Evolutionary conservation across 1,140 invertebrate genomes (phyloP), one percentile per base, ranked within the genome.

Genomic region (Phocides pigmalion): DNA sequence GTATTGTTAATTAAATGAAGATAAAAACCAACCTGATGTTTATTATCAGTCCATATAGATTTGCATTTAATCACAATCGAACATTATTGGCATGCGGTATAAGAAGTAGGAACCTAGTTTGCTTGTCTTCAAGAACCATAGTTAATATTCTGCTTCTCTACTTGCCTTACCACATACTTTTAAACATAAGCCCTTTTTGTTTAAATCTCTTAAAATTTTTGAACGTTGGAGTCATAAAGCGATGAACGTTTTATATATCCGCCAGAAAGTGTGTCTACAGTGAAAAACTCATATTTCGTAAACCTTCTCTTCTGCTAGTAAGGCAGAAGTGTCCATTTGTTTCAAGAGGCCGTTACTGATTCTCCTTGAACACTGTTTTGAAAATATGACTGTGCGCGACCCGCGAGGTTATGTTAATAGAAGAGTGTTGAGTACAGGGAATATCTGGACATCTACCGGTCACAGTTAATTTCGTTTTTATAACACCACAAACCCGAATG

Each of bases 401-500:
- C 72, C 41, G 63, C 63, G 66, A 74, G 74, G 79, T 82, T 76
- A 80, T 76, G 76, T 84, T 86, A 83, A 82, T 81, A 79, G 77
- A 65, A 68, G 62, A 68, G 63, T 72, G 69, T 70, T 71, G 71
- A 71, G 72, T 59, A 70, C 76, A 75, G 73, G 79, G 74, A 75
- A 81, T 84, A 82, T 85, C 79, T 81, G 79, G 77, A 76, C 82
- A 87, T 88, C 74, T 80, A 83, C 81, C 76, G 81, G 81, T 74
- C 79, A 70, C 76, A 86, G 83, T 89, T 90, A 90, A 90, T 90
- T 90, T 87, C 81, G 86, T 89, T 90, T 90, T 90, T 90, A 90
- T 89, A 89, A 88, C 88, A 88, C 84, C 87, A 89, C 88, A 89
- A 89, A 88, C 85, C 85, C 82, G 85, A 90, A 90, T 89, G 88